Evolutionary conservation across 2,797 vertebrate genomes (phyloP).

Genomic region (Sternotherus odoratus): DNA sequence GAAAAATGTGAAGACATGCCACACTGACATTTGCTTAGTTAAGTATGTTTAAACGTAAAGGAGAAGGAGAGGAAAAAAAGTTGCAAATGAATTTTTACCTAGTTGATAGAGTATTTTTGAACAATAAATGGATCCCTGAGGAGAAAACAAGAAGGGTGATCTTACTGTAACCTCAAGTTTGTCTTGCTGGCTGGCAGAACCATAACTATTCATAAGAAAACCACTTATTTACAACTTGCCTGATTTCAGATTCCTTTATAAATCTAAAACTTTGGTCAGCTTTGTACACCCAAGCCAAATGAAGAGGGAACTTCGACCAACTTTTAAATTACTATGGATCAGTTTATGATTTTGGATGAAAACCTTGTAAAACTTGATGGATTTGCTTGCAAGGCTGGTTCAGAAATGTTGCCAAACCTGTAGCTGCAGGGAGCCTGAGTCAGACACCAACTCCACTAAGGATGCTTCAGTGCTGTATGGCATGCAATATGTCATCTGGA

Average conservation of each 20-base stretch:
- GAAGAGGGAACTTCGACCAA: neutral
- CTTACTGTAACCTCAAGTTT: neutral
- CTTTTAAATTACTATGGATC: neutral
- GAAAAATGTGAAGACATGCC: neutral
- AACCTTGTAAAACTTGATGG: neutral
- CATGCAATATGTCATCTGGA: neutral
- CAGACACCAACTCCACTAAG: neutral
- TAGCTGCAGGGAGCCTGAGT: constrained; percentile 11
- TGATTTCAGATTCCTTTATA: neutral
- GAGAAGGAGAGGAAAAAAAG: neutral
- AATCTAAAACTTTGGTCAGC: neutral
- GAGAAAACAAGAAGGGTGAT: neutral
- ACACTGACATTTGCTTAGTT: neutral
- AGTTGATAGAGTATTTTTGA: neutral
- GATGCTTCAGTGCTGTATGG: neutral
- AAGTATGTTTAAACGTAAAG: neutral
- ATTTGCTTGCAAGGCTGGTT: constrained; percentile 25
- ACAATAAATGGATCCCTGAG: neutral
- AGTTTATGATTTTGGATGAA: neutral
- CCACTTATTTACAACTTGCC: neutral
- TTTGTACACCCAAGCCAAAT: neutral
- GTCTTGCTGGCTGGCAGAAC: neutral
- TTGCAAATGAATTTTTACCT: constrained; percentile 13
- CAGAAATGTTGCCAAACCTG: constrained; percentile 68
- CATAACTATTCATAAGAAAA: neutral